Percentiles rank a stretch among this genome's conserved stretches.
Evolutionary conservation across 2,888 invertebrate species (phyloP).

Genomic region (Cotesia congregata): DNA sequence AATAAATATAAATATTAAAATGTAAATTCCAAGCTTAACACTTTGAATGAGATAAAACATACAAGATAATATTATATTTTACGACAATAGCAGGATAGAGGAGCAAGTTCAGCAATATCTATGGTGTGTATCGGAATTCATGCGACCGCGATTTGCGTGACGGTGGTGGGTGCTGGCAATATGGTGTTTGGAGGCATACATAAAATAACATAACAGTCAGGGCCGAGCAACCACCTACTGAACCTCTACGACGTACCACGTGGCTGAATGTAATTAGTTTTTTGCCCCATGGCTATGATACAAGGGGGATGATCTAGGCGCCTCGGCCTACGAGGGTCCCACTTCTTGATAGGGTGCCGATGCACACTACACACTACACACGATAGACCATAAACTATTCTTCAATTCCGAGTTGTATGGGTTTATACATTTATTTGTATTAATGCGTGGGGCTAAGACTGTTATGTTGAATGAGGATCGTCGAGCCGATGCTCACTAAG

Average conservation of each 20-base stretch:
- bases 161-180: constrained; percentile 54
- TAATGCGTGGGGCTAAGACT: constrained; percentile 20
- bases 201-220: constrained; percentile 35
- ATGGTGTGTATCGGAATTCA: constrained; percentile 52
- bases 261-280: constrained; percentile 67
- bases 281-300: constrained; percentile 65
- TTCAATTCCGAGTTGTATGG: neutral
- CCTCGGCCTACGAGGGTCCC: constrained; percentile 50
- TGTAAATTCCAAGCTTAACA: neutral
- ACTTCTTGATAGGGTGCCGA: constrained; percentile 33
- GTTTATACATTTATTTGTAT: neutral
- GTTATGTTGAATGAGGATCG: constrained; percentile 45
- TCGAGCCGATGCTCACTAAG: constrained; percentile 31
- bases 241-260: constrained; percentile 45
- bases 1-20: neutral
- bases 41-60: neutral
- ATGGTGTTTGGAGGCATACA: constrained; percentile 51
- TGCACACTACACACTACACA: constrained; percentile 27
- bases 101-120: neutral
- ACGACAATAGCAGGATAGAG: neutral
- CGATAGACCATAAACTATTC: neutral
- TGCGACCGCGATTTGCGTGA: constrained; percentile 53
- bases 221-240: neutral
- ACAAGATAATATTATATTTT: neutral
- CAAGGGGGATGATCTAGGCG: constrained; percentile 54